Evolutionary conservation across 2,113 vertebrate species (phyloP).

Genomic region (Caranx melampygus): DNA sequence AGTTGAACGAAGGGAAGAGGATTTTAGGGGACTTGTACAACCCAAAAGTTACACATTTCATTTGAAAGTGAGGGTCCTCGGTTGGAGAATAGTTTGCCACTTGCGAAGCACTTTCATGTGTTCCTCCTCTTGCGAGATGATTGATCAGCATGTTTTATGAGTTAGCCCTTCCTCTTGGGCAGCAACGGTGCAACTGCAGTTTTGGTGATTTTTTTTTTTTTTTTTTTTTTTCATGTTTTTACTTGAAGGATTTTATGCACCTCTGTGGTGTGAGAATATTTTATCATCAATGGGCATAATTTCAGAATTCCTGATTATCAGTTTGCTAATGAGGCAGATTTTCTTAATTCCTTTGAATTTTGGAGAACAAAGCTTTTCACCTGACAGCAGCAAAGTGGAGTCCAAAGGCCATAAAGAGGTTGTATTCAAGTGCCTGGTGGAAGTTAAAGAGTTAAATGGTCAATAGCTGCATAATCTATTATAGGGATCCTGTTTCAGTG

Average conservation of each 20-base stretch:
- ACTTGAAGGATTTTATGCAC: constrained; percentile 68
- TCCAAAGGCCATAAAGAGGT: constrained; percentile 69
- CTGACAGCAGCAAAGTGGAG: constrained; percentile 42
- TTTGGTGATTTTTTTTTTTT: constrained; percentile 30
- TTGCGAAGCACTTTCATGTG: constrained; percentile 49
- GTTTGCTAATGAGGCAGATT: constrained; percentile 48
- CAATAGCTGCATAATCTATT: constrained; percentile 44
- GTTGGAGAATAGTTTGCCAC: constrained; percentile 38
- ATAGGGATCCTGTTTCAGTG: constrained; percentile 21
- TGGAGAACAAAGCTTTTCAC: constrained; percentile 42
- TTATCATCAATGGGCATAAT: constrained; percentile 35
- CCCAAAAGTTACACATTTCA: constrained; percentile 51
- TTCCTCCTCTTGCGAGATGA: constrained; percentile 41
- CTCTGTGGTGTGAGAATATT: constrained; percentile 47
- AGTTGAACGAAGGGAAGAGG: constrained; percentile 80
- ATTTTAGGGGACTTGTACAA: constrained; percentile 46
- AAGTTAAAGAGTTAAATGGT: constrained; percentile 49
- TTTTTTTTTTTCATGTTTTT: constrained; percentile 42
- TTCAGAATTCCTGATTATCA: constrained; percentile 42
- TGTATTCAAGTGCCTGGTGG: constrained; percentile 84
- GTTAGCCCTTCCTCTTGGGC: constrained; percentile 29
- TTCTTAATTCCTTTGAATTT: constrained; percentile 41
- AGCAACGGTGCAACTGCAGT: constrained; percentile 52
- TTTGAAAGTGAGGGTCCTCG: constrained; percentile 39
- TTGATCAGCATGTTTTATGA: constrained; percentile 26